A percentile compares a stretch with the other conserved stretches of the same genome.
Conservation (phyloP, 2,888 invertebrate genomes). For the Hypena proboscidalis region DNA sequence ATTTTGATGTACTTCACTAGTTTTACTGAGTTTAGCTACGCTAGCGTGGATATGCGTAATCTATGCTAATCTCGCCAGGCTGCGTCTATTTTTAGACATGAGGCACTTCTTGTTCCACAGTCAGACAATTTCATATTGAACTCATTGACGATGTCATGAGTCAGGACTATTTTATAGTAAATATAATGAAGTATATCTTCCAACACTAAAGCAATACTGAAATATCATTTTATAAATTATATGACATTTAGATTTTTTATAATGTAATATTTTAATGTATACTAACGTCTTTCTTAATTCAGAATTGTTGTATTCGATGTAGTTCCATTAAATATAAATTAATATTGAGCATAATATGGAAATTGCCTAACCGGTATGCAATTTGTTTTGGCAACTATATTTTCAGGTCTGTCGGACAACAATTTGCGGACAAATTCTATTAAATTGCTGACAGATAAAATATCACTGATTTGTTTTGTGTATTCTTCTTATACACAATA, state of each 20-base stretch:
- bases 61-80: slow-evolving; percentile 7
- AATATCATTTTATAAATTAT: slow-evolving; percentile 66
- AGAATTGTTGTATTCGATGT: slow-evolving; percentile 33
- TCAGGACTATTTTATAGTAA: slow-evolving; percentile 40
- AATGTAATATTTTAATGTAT: slow-evolving; percentile 32
- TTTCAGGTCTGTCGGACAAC: no score
- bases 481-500: no score
- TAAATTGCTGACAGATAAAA: slow-evolving; percentile 12
- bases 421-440: no score
- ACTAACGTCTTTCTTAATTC: slow-evolving; percentile 29
- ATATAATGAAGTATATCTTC: slow-evolving; percentile 56
- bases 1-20: slow-evolving; percentile 9
- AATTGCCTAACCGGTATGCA: slow-evolving; percentile 1
- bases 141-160: slow-evolving; percentile 4
- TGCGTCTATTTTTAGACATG: slow-evolving; percentile 20
- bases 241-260: slow-evolving; percentile 49
- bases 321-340: slow-evolving; percentile 33
- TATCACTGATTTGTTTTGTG: slow-evolving; percentile 27
- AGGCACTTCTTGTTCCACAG: slow-evolving; percentile 50
- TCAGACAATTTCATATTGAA: slow-evolving; percentile 34
- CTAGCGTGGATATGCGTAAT: slow-evolving; percentile 18
- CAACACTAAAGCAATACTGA: slow-evolving; percentile 74
- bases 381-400: slow-evolving; percentile 13
- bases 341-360: slow-evolving; percentile 12
- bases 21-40: slow-evolving; percentile 15